Evolutionary conservation across 2,113 vertebrate species (phyloP).

Genomic region (Apistogramma diplotaenia): DNA sequence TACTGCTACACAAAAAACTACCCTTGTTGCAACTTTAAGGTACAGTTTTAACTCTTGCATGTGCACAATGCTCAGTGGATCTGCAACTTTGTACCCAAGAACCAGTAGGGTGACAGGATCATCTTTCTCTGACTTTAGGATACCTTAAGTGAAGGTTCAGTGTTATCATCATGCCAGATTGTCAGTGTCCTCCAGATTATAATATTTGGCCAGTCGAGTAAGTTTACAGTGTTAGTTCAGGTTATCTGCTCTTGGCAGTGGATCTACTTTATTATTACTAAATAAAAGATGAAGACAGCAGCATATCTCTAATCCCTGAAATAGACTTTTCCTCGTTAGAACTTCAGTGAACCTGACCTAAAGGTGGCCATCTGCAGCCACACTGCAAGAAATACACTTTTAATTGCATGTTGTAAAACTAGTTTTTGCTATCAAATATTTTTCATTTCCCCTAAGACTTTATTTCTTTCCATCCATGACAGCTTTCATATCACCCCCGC

Average conservation of each 20-base stretch:
- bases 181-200: neutral
- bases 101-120: neutral
- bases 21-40: neutral
- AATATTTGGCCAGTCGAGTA: neutral
- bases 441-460: neutral
- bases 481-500: neutral
- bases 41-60: neutral
- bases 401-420: slow-evolving; percentile 15
- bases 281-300: neutral
- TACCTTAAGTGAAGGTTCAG: neutral
- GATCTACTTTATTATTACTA: neutral
- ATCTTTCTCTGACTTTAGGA: neutral
- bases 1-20: neutral
- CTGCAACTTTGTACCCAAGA: neutral
- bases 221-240: neutral
- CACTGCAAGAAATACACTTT: neutral
- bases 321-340: neutral
- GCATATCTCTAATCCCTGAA: neutral
- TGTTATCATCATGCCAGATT: neutral
- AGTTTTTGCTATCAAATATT: neutral
- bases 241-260: neutral
- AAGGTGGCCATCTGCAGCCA: neutral
- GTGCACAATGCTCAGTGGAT: neutral
- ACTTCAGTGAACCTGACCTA: neutral
- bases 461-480: neutral